phyloP scores from a whole-genome alignment of 2,888 invertebrate species.

The Lacanobia wlatinum region DNA sequence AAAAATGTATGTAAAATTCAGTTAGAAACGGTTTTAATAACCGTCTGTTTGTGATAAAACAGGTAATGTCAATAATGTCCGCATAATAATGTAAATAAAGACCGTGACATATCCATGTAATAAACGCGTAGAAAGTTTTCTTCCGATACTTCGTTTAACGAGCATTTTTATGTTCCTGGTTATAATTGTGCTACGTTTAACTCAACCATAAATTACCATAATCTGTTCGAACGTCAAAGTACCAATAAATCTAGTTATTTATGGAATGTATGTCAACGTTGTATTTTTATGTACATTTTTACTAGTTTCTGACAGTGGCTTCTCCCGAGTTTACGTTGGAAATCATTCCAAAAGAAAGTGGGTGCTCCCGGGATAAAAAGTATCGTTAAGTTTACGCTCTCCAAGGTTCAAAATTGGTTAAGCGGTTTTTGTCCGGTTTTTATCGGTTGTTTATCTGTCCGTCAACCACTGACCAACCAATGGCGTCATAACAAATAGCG shows the following conservation, averaged over 20 bases:
- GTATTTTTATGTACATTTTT: slow-evolving; percentile 27
- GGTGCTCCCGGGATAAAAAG: background rate
- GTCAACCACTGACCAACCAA: no score
- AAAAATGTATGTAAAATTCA: slow-evolving; percentile 17
- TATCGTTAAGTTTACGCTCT: no score
- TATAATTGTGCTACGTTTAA: slow-evolving; percentile 34
- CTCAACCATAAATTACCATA: slow-evolving; percentile 37
- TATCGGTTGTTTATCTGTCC: no score
- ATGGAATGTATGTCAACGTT: slow-evolving; percentile 33
- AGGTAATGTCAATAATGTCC: slow-evolving; percentile 2
- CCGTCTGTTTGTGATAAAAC: slow-evolving; percentile 3
- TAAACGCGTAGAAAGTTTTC: slow-evolving; percentile 41
- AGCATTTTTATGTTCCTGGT: slow-evolving; percentile 25
- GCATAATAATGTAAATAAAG: background rate
- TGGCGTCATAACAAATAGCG: no score
- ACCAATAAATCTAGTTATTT: slow-evolving; percentile 48
- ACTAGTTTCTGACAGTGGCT: background rate
- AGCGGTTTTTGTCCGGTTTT: no score
- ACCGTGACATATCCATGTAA: slow-evolving; percentile 13
- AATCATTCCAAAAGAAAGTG: background rate
- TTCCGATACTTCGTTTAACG: slow-evolving; percentile 9
- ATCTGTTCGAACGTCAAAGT: slow-evolving; percentile 38
- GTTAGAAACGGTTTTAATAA: background rate
- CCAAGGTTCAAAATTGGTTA: background rate
- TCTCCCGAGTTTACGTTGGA: background rate